These are phyloP conservation scores for Drosophila micromelanica DNA, from an alignment of 1,140 invertebrate genomes.

Conservation along the genomic window DNA sequence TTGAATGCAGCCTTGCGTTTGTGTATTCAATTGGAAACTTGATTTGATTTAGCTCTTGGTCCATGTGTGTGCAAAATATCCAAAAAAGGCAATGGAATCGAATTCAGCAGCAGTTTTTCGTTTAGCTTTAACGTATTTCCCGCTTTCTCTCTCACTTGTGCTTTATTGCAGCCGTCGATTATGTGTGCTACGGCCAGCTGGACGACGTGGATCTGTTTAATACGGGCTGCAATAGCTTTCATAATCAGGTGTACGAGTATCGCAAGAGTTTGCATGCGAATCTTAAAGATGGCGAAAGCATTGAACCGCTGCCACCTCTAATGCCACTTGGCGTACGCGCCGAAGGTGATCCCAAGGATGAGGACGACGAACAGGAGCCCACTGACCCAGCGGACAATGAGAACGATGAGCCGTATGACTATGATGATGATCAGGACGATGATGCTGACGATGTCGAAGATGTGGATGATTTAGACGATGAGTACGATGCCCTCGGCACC, in stretches of 20 bases:
- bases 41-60: slow-evolving; percentile 58
- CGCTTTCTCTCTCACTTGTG: slow-evolving; percentile 37
- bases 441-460: slow-evolving; percentile 49
- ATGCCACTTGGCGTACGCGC: slow-evolving; percentile 61
- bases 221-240: slow-evolving; percentile 74
- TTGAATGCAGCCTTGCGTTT: slow-evolving; percentile 11
- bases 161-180: slow-evolving; percentile 72
- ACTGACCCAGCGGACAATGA: slow-evolving; percentile 28
- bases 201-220: slow-evolving; percentile 80
- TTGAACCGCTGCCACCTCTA: slow-evolving; percentile 66
- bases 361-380: slow-evolving; percentile 49
- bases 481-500: slow-evolving; percentile 62
- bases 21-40: slow-evolving; percentile 20
- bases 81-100: slow-evolving; percentile 80
- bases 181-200: slow-evolving; percentile 78
- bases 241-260: slow-evolving; percentile 80
- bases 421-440: slow-evolving; percentile 39
- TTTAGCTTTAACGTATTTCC: slow-evolving; percentile 35
- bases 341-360: slow-evolving; percentile 69
- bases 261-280: slow-evolving; percentile 78
- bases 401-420: slow-evolving; percentile 38
- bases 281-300: slow-evolving; percentile 66
- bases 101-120: slow-evolving; percentile 75
- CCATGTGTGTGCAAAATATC: slow-evolving; percentile 81
- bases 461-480: slow-evolving; percentile 51